These are phyloP conservation scores for Drosophila malerkotliana DNA, from an alignment of 1,140 invertebrate species.

Conservation along the genomic window DNA sequence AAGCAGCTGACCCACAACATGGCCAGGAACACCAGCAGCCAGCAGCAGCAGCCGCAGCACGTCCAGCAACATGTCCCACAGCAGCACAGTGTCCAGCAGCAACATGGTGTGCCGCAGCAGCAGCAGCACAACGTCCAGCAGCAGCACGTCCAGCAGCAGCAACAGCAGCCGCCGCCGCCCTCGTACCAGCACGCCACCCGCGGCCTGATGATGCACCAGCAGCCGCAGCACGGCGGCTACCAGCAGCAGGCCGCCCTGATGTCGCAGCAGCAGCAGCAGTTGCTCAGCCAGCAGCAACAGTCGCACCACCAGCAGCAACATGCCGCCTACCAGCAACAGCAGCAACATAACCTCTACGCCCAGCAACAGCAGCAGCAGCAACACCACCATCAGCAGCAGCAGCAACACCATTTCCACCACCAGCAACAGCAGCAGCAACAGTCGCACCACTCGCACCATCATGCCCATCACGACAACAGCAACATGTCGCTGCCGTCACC, in stretches of 20 bases:
- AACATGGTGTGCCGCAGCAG: constrained; percentile 16
- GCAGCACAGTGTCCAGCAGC: constrained; percentile 47
- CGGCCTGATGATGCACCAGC: constrained; percentile 81
- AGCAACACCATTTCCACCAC: constrained; percentile 65
- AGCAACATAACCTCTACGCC: constrained; percentile 54
- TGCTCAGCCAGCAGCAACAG: constrained; percentile 46
- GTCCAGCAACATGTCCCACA: constrained; percentile 72
- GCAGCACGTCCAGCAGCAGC: constrained; percentile 44
- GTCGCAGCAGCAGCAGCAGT: constrained; percentile 49
- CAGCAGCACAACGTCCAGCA: constrained; percentile 44
- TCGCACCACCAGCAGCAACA: constrained; percentile 68
- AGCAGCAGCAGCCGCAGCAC: constrained; percentile 30
- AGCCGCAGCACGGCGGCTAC: constrained; percentile 83
- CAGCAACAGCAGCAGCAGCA: constrained; percentile 67
- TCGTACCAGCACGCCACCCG: constrained; percentile 84
- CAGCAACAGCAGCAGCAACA: constrained; percentile 71
- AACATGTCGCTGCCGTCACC: constrained; percentile 90
- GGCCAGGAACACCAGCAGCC: constrained; percentile 50
- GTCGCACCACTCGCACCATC: constrained; percentile 64
- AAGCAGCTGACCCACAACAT: constrained; percentile 85
- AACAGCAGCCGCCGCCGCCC: constrained; percentile 69
- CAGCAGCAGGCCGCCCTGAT: constrained; percentile 62
- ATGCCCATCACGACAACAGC: constrained; percentile 87
- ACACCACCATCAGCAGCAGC: constrained; percentile 60
- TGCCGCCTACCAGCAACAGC: constrained; percentile 53